These are phyloP conservation scores for Notolabrus celidotus DNA, from an alignment of 2,797 vertebrate genomes.

Conservation along the genomic window DNA sequence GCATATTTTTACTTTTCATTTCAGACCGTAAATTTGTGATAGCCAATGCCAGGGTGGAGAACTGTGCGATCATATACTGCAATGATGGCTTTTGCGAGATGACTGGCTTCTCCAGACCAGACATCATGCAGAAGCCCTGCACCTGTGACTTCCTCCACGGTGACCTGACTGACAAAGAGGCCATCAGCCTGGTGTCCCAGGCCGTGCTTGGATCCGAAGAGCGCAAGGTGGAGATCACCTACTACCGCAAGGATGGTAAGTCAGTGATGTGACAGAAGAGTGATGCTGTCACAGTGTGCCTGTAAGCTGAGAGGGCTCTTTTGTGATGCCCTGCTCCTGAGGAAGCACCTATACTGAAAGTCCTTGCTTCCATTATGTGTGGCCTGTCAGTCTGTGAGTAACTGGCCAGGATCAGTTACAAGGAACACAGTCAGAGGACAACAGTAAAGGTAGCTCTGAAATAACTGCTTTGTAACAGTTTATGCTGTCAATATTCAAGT, in stretches of 20 bases:
- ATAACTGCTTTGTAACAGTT: constrained; percentile 12
- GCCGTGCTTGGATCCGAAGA: constrained; percentile 96
- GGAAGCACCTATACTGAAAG: constrained; percentile 24
- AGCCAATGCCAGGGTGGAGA: constrained; percentile 97
- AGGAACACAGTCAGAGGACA: constrained; percentile 3
- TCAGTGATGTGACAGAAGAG: constrained; percentile 44
- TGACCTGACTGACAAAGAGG: constrained; percentile 91
- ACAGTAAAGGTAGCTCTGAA: constrained; percentile 18
- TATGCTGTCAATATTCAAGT: not conserved
- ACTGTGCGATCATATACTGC: constrained; percentile 99
- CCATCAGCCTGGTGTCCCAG: constrained; percentile 93
- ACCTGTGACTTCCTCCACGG: constrained; percentile 98
- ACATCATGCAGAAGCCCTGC: constrained; percentile 99
- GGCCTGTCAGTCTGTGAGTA: constrained; percentile 39
- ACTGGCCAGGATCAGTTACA: constrained; percentile 45
- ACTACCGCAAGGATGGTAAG: constrained; percentile 98
- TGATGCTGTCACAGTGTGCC: constrained; percentile 16
- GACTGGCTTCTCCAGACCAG: constrained; percentile 97
- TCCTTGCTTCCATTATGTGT: constrained; percentile 26
- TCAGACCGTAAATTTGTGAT: constrained; percentile 99
- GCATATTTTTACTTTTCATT: constrained; percentile 16
- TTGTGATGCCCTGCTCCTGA: constrained; percentile 11
- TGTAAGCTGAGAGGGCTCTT: constrained; percentile 11
- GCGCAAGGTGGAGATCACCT: constrained; percentile 96
- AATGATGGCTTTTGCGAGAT: constrained; percentile 99